Base-by-base conservation (phyloP, 1,140 invertebrate species). In the Apis laboriosa region DNA sequence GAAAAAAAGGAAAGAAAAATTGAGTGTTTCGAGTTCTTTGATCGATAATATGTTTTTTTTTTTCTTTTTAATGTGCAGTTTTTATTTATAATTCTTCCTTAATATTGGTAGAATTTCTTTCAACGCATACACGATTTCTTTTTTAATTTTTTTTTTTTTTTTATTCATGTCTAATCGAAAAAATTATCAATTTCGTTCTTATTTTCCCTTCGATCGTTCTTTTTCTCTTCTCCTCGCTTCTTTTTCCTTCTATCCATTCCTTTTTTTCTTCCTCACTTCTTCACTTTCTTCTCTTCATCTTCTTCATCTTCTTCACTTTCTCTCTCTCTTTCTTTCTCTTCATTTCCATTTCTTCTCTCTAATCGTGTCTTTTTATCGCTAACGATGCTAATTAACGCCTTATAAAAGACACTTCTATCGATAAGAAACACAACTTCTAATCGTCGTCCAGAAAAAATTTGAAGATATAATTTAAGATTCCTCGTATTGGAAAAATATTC, bases 361-460 rank as follows among this genome's bases (percentile, higher is more conserved):
- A 63, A 63, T 71, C 58, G 64, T 67, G 64, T 24, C 17, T 43
- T 74, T 49, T 73, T 73, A n/a, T 49, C 51, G 1, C 49, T 51
- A 73, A 77, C 83, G 58, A 76, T 51, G n/a, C 58, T 49, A 73
- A 58, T 68, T 7, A 21, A 12, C 11, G 34, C 28, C 49, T 19
- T 24, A 0, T 4, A 34, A 53, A 24, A 24, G 43, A 68, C 13
- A 53, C 43, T 70, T 68, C 43, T 68, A 68, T 43, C 12, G 43
- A 49, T 13, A n/a, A 34, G 11, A 68, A 49, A 49, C 28, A n/a
- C 17, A 34, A 9, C 4, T 28, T 67, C 3, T 67, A 5, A 43
- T 43, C 4, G 12, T 67, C 34, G 43, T 28, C 19, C 63, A 15
- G 12, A 21, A 68, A 51, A 68, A 43, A 15, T 11, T 67, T 68